Percentiles rank a stretch among this genome's conserved stretches.
Evolutionary conservation across 2,888 invertebrate species (phyloP).

Genomic region (Erebia epiphron): DNA sequence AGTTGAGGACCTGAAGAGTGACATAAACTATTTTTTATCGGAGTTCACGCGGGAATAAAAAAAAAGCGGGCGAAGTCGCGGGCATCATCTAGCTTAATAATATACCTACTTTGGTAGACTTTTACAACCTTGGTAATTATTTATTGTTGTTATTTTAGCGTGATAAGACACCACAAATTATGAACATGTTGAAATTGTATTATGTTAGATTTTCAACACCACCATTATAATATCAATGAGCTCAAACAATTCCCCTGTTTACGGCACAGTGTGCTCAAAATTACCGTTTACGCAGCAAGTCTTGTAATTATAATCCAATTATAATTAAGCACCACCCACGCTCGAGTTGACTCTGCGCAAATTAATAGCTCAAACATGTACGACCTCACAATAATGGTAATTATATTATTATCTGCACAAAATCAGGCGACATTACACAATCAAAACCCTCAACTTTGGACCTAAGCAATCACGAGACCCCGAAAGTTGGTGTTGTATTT

Average conservation of each 20-base stretch:
- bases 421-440: slow-evolving; percentile 23
- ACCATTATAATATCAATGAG: neutral
- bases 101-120: too few species aligned
- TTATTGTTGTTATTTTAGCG: too few species aligned
- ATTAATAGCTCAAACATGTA: slow-evolving; percentile 26
- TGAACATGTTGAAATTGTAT: neutral
- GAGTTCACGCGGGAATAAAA: too few species aligned
- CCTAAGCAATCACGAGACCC: slow-evolving; percentile 15
- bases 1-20: too few species aligned
- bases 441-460: slow-evolving; percentile 22
- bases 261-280: slow-evolving; percentile 2
- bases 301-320: slow-evolving; percentile 26
- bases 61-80: too few species aligned
- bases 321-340: slow-evolving; percentile 13
- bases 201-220: neutral
- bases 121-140: too few species aligned
- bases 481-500: slow-evolving; percentile 23
- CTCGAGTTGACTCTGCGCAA: slow-evolving; percentile 12
- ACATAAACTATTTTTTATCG: too few species aligned
- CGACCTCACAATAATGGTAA: slow-evolving; percentile 24
- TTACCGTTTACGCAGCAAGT: slow-evolving; percentile 10
- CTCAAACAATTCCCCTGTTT: neutral
- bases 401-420: slow-evolving; percentile 26
- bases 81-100: too few species aligned
- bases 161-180: neutral